Evolutionary conservation across 2,888 invertebrate species (phyloP), one percentile per base, ranked within the genome.

Genomic region (Sceliomorpha sp.): DNA sequence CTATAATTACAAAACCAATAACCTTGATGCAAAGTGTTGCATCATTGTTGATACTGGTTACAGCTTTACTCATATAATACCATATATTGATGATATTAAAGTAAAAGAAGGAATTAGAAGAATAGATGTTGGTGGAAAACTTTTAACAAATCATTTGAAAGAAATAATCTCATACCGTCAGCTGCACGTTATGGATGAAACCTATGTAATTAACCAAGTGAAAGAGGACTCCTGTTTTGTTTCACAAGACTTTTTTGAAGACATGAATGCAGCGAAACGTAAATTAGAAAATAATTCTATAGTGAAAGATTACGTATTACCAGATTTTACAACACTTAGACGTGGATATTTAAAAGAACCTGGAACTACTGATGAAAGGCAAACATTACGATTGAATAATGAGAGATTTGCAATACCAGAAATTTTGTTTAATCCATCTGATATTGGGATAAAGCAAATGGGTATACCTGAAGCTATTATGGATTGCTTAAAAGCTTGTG

Each of bases 141-240:
- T 97, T 6, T 88, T 99, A 64, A 99, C 99, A 0, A 99, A 99
- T 90, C 97, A 99, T 89, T 90, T 99, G 37, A 99, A 99, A 88
- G 99, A 99, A 88, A 92, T 98, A 9, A 93, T 99, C 74, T 99
- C 99, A 0, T 99, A 99, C 88, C 91, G 95, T 32, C 98, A 99
- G 84, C 89, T 99, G 36, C 97, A 99, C 90, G 98, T 99, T 0
- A 97, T 98, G 97, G 98, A 99, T 85, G 99, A 99, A 88, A 98
- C 98, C 0, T 98, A 96, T 89, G 98, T 99, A 0, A 97, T 99
- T 39, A 99, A 99, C 89, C 98, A 99, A 89, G 95, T 95, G 0
- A 99, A 99, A 88, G 99, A 99, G 89, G 99, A 99, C 86, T 93
- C 95, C 0, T 99, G 99, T 86, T 99, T 93, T 89, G 97, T 99